Evolutionary conservation across 2,888 invertebrate species (phyloP).

Genomic region (Parnassius glacialis): DNA sequence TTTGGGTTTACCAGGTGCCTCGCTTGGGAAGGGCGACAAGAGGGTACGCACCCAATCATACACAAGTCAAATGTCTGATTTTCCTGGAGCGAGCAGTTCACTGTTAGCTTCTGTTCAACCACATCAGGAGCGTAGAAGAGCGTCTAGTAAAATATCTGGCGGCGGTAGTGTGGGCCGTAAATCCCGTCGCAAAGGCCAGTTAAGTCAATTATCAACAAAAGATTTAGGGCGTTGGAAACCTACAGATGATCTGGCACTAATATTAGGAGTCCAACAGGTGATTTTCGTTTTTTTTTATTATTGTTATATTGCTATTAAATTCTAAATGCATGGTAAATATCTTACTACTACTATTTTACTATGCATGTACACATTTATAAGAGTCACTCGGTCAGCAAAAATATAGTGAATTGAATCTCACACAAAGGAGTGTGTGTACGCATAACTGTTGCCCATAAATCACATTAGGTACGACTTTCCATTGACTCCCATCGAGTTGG

Average conservation of each 20-base stretch:
- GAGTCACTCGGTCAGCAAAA: too few relatives aligned
- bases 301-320: too few relatives aligned
- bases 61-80: conserved; percentile 77
- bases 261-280: conserved; percentile 95
- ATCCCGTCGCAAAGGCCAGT: conserved; percentile 83
- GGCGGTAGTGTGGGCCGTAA: conserved; percentile 67
- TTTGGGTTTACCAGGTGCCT: conserved; percentile 83
- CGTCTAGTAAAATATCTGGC: conserved; percentile 64
- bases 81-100: conserved; percentile 45
- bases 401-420: too few relatives aligned
- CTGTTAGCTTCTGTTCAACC: conserved; percentile 45
- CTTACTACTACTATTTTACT: too few relatives aligned
- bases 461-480: too few relatives aligned
- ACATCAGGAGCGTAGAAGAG: conserved; percentile 53
- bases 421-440: too few relatives aligned
- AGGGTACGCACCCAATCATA: conserved; percentile 74
- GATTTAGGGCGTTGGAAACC: conserved; percentile 98
- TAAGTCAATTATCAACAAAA: conserved; percentile 87
- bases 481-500: too few relatives aligned
- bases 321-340: too few relatives aligned
- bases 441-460: too few relatives aligned
- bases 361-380: too few relatives aligned
- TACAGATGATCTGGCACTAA: conserved; percentile 96
- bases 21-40: conserved; percentile 70
- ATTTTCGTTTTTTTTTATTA: not conserved